Evolutionary conservation across 2,888 invertebrate genomes (phyloP), one percentile per base, ranked within the genome.

Genomic region (Tupiocoris notatus): DNA sequence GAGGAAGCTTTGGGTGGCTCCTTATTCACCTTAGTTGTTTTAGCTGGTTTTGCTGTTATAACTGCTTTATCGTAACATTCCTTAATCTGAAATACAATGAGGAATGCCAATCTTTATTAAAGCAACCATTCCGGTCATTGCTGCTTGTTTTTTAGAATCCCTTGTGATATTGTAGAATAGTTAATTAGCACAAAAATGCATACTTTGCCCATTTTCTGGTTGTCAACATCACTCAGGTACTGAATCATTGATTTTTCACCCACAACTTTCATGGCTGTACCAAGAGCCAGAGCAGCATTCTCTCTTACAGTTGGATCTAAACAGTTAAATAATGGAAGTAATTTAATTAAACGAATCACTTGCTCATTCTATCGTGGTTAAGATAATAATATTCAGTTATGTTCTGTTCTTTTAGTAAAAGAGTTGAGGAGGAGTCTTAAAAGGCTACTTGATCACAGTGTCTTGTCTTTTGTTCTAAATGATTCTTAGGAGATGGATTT

Each of bases 61-160:
- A 94, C 93, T 54, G 96, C 96, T 85, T 96, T 97, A 68, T 98
- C 96, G 81, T 92, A 92, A 82, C 89, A 93, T 83, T 98, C 98
- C 84, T 95, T 95, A 64, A 98, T 92, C 86, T 86, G 78, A 76
- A 62, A 73, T 7, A 21, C 16, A 64, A 65, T 24, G 16, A 65
- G 24, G 24, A 2, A 23, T 16, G 16, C 2, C 6, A 64, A 17
- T 7, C 21, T 18, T 22, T n/a, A n/a, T n/a, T n/a, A n/a, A n/a
- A n/a, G n/a, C n/a, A n/a, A n/a, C n/a, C n/a, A n/a, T n/a, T n/a
- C n/a, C n/a, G n/a, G n/a, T n/a, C n/a, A n/a, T n/a, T n/a, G n/a
- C n/a, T n/a, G n/a, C n/a, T n/a, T n/a, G n/a, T n/a, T n/a, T n/a
- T n/a, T n/a, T n/a, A n/a, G n/a, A n/a, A n/a, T n/a, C n/a, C n/a